Evolutionary conservation across 1,140 invertebrate species (phyloP).

Genomic region (Papilio polyxenes): DNA sequence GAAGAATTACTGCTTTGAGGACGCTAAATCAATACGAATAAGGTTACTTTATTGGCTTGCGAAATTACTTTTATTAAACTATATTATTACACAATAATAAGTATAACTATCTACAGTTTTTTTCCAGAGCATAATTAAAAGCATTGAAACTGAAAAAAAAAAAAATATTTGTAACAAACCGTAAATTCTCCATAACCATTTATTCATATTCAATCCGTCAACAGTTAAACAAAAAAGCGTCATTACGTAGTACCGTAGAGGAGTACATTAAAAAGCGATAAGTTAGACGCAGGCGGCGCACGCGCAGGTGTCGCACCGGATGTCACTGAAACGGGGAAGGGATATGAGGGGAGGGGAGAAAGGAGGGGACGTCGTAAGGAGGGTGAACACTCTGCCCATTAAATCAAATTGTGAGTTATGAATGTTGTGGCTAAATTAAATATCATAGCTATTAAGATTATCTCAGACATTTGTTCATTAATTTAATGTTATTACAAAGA

Average conservation of each 20-base stretch:
- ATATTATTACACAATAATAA: neutral
- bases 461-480: neutral
- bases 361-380: conserved; percentile 37
- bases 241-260: conserved; percentile 59
- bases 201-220: conserved; percentile 52
- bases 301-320: conserved; percentile 75
- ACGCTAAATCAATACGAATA: conserved; percentile 14
- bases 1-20: conserved; percentile 23
- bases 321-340: conserved; percentile 62
- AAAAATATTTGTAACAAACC: neutral
- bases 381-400: conserved; percentile 15
- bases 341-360: conserved; percentile 40
- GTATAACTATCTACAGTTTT: too few species aligned
- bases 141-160: neutral
- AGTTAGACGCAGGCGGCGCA: conserved; percentile 56
- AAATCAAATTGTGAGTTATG: neutral
- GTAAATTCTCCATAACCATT: conserved; percentile 38
- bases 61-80: neutral
- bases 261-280: conserved; percentile 76
- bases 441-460: neutral
- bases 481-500: neutral
- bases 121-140: too few species aligned
- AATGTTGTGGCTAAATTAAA: neutral
- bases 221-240: conserved; percentile 61
- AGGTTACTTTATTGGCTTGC: neutral